Percentiles rank a stretch among this genome's conserved stretches.
phyloP scores from a whole-genome alignment of 2,888 invertebrate genomes.

The Lampropteryx suffumata region DNA sequence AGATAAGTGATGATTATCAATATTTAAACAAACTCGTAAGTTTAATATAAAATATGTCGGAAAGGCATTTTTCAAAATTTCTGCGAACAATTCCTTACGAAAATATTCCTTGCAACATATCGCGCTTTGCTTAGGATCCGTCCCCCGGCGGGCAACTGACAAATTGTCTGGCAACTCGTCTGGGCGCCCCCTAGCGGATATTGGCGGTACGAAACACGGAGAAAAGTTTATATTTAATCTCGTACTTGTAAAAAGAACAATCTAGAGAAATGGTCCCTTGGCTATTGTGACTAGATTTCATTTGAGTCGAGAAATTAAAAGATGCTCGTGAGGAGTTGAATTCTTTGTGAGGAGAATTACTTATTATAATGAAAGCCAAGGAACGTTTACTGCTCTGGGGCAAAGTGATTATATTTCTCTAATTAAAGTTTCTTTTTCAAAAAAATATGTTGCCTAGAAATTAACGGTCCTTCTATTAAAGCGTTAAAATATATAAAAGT shows the following conservation, averaged over 20 bases:
- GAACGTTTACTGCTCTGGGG: slow-evolving; percentile 3
- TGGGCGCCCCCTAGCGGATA: slow-evolving; percentile 27
- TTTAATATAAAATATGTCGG: no score
- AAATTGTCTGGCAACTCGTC: slow-evolving; percentile 31
- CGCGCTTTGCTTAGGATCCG: slow-evolving; percentile 14
- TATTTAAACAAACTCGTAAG: no score
- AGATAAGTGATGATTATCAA: no score
- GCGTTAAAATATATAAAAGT: no score
- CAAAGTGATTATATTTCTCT: slow-evolving; percentile 11
- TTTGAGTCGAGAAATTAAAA: slow-evolving; percentile 38
- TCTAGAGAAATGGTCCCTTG: slow-evolving; percentile 44
- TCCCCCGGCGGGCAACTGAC: slow-evolving; percentile 22
- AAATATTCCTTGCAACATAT: slow-evolving; percentile 12
- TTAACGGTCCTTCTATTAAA: no score
- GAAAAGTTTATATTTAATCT: slow-evolving; percentile 67
- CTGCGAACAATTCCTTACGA: slow-evolving; percentile 3
- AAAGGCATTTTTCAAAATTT: neutral
- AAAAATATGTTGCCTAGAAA: no score
- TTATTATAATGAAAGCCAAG: slow-evolving; percentile 21
- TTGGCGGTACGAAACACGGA: slow-evolving; percentile 25
- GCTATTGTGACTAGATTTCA: slow-evolving; percentile 41
- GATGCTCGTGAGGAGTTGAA: slow-evolving; percentile 28
- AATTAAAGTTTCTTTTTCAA: neutral
- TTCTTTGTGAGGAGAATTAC: slow-evolving; percentile 27
- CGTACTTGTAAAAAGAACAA: slow-evolving; percentile 50